These are phyloP conservation scores for Sebastes nivosus DNA, from an alignment of 2,797 vertebrate species.

Conservation along the genomic window DNA sequence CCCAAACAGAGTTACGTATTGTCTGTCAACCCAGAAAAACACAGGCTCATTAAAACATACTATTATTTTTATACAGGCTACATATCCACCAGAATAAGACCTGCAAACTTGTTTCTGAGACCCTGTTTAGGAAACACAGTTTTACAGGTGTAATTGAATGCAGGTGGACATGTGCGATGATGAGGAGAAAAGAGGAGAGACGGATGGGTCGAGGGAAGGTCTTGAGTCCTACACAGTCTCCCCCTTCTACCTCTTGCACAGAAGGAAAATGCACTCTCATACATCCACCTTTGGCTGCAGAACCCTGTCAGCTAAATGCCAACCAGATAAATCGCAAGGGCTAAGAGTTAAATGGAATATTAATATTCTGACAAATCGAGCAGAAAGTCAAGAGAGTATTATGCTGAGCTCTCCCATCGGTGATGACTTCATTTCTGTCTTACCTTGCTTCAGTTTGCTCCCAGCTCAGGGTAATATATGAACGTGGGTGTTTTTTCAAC, in stretches of 20 bases:
- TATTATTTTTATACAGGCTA: conserved; percentile 28
- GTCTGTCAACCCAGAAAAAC: conserved; percentile 40
- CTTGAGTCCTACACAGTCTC: background rate
- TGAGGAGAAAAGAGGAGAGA: background rate
- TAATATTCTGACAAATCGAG: conserved; percentile 72
- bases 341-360: conserved; percentile 64
- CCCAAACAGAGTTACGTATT: conserved; percentile 23
- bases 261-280: background rate
- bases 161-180: background rate
- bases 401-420: conserved; percentile 44
- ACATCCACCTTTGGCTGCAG: conserved; percentile 46
- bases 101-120: background rate
- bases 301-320: conserved; percentile 64
- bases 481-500: background rate
- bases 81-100: background rate
- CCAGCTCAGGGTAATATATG: background rate
- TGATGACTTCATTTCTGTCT: conserved; percentile 52
- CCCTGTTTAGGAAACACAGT: conserved; percentile 1
- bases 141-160: conserved; percentile 15
- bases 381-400: conserved; percentile 63
- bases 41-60: conserved; percentile 56
- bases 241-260: background rate
- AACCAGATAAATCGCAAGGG: conserved; percentile 69
- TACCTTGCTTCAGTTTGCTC: conserved; percentile 29
- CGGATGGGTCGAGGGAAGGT: background rate